These are phyloP conservation scores for Dicyrtoma fusca DNA, from an alignment of 2,888 invertebrate genomes.

Conservation along the genomic window DNA sequence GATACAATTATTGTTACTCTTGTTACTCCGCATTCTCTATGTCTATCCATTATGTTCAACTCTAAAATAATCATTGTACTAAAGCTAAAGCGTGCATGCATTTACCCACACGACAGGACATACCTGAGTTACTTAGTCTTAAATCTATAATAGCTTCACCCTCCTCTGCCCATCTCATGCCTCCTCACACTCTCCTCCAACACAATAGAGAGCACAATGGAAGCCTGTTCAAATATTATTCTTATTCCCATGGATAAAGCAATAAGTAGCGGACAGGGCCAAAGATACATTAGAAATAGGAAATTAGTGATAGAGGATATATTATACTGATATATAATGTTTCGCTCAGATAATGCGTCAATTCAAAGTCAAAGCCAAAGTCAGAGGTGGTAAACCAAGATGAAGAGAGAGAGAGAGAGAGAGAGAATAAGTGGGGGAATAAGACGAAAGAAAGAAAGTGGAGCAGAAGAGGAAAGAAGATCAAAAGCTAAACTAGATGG, in stretches of 20 bases:
- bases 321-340: no score
- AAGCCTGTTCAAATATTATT: neutral
- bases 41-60: neutral
- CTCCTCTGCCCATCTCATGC: neutral
- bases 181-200: neutral
- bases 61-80: neutral
- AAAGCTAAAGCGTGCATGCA: neutral
- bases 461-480: neutral
- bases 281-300: no score
- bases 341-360: neutral
- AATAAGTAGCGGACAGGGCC: no score
- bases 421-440: neutral
- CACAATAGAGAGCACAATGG: neutral
- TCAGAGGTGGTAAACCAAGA: neutral
- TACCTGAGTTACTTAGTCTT: no score
- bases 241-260: no score
- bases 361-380: neutral
- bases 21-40: neutral
- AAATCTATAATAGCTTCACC: no score
- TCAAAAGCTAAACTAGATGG: neutral
- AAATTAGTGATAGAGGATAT: neutral
- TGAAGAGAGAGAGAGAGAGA: neutral
- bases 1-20: slow-evolving; percentile 8
- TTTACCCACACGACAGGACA: neutral
- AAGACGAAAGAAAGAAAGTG: neutral